A percentile compares a stretch with the other conserved stretches of the same genome.
Conservation (phyloP, 2,888 invertebrate genomes). For the Nemapogon koenigi region DNA sequence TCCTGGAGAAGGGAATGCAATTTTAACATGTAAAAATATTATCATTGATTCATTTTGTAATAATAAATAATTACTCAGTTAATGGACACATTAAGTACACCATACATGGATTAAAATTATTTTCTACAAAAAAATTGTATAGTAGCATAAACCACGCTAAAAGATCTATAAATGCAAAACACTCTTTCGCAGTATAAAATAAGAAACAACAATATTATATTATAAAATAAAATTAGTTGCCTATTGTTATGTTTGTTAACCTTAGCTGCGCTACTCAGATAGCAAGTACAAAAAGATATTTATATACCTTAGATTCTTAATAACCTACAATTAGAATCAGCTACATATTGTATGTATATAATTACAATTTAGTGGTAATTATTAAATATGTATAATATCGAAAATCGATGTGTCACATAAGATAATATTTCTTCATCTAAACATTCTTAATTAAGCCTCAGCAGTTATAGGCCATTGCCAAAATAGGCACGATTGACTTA, state of each 20-base stretch:
- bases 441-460: no score
- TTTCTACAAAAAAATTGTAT: slow-evolving; percentile 37
- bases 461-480: no score
- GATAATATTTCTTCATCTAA: no score
- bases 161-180: slow-evolving; percentile 61
- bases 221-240: neutral
- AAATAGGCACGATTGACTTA: no score
- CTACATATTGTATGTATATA: slow-evolving; percentile 54
- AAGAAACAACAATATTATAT: slow-evolving; percentile 25
- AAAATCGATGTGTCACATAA: no score
- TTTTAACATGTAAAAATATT: no score
- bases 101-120: slow-evolving; percentile 26
- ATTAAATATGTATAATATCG: no score
- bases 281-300: slow-evolving; percentile 65
- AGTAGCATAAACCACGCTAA: slow-evolving; percentile 42
- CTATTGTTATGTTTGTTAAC: no score
- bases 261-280: slow-evolving; percentile 56
- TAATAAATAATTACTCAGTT: no score
- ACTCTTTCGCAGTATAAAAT: slow-evolving; percentile 35
- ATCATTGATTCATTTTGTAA: no score
- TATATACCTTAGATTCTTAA: slow-evolving; percentile 50
- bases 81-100: slow-evolving; percentile 55
- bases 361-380: no score
- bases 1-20: no score
- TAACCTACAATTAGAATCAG: slow-evolving; percentile 57